Evolutionary conservation across 2,797 vertebrate species (phyloP).

Genomic region (Gymnocypris eckloni): DNA sequence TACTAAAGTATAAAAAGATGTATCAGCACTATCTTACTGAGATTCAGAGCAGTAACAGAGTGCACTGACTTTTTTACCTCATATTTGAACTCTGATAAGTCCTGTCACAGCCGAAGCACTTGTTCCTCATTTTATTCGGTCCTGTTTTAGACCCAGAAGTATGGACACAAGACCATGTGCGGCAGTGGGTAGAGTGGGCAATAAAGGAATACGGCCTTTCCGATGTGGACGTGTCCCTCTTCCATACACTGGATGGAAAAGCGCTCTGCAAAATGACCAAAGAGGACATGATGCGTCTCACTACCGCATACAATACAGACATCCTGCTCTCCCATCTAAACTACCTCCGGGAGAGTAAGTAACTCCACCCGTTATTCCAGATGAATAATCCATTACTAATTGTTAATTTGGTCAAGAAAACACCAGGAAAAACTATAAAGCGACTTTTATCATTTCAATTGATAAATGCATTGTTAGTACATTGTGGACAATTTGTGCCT

Average conservation of each 20-base stretch:
- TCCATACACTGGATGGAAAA: conserved; percentile 84
- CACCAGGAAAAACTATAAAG: conserved; percentile 15
- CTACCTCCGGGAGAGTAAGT: conserved; percentile 88
- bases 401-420: not conserved
- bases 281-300: conserved; percentile 85
- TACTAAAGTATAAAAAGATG: not conserved
- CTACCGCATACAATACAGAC: conserved; percentile 84
- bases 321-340: conserved; percentile 87
- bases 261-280: conserved; percentile 85
- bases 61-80: not conserved
- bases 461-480: not conserved
- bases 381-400: conserved; percentile 35
- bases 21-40: not conserved
- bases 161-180: conserved; percentile 84
- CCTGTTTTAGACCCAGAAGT: conserved; percentile 75
- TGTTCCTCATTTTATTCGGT: not conserved
- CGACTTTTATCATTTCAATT: not conserved
- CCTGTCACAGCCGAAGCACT: not conserved
- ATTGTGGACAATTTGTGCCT: not conserved
- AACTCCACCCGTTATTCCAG: not conserved
- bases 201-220: conserved; percentile 85
- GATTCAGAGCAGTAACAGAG: not conserved
- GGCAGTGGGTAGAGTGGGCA: conserved; percentile 88
- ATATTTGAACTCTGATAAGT: conserved; percentile 14
- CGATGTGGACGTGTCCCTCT: conserved; percentile 81